Evolutionary conservation across 92 coral and sea anemone genomes (phyloP).

Genomic region (Metridium senile): DNA sequence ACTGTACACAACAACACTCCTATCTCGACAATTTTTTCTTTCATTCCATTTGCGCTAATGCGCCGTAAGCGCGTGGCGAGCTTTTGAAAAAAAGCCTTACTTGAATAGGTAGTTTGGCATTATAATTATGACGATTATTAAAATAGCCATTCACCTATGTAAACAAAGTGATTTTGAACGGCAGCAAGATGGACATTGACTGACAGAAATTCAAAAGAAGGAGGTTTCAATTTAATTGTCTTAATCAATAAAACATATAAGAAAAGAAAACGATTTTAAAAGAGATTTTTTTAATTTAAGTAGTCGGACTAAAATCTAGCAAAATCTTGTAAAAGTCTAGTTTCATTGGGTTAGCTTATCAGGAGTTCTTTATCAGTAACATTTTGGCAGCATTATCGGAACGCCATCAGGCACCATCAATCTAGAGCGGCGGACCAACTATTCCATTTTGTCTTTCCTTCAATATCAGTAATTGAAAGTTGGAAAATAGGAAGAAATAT

Average conservation of each 20-base stretch:
- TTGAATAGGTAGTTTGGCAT: constrained; percentile 7
- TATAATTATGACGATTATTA: constrained; percentile 28
- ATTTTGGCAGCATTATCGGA: constrained; percentile 32
- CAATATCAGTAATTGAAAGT: constrained; percentile 3
- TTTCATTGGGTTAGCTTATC: neutral
- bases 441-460: constrained; percentile 7
- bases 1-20: constrained; percentile 10
- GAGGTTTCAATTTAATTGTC: constrained; percentile 28
- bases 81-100: constrained; percentile 16
- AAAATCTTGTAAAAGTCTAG: neutral
- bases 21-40: constrained; percentile 23
- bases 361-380: constrained; percentile 23
- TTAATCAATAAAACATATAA: constrained; percentile 34
- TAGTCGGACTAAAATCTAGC: neutral
- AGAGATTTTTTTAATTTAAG: constrained; percentile 6
- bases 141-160: constrained; percentile 10
- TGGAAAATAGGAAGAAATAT: constrained; percentile 25
- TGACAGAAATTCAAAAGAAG: constrained; percentile 11
- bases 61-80: constrained; percentile 14
- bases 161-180: constrained; percentile 5
- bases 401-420: constrained; percentile 32
- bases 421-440: constrained; percentile 2
- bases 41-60: constrained; percentile 9
- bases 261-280: constrained; percentile 17
- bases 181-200: constrained; percentile 12